These are phyloP conservation scores for Lasioglossum malachurum DNA, from an alignment of 2,888 invertebrate species.

Conservation along the genomic window DNA sequence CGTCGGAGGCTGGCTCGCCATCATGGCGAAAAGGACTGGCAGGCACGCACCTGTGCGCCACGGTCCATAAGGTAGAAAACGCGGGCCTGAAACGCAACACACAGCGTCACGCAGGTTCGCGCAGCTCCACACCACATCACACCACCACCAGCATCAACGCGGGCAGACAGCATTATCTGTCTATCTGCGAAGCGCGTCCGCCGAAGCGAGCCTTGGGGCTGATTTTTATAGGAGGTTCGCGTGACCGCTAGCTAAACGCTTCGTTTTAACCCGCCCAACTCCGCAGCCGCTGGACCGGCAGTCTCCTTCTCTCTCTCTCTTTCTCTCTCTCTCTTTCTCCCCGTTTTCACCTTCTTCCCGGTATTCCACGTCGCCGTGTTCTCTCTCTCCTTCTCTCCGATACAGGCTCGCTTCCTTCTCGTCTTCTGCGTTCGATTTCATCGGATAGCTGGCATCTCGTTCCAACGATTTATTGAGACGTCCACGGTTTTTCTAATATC, in stretches of 20 bases:
- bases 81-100: conserved; percentile 7
- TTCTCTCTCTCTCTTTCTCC: conserved; percentile 49
- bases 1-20: conserved; percentile 37
- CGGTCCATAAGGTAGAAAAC: conserved; percentile 50
- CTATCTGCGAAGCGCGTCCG: conserved; percentile 67
- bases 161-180: conserved; percentile 70
- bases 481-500: conserved; percentile 18
- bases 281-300: conserved; percentile 15
- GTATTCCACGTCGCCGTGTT: conserved; percentile 5
- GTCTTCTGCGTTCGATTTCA: not conserved
- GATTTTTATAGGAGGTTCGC: conserved; percentile 81
- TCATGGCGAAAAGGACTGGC: conserved; percentile 55
- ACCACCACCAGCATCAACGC: not conserved
- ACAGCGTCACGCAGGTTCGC: conserved; percentile 23
- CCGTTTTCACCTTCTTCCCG: conserved; percentile 47
- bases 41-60: conserved; percentile 74
- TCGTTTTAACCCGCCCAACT: conserved; percentile 75
- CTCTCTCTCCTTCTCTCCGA: not conserved
- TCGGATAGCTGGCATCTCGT: conserved; percentile 15
- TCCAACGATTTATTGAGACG: conserved; percentile 43
- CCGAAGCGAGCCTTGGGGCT: conserved; percentile 62
- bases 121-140: conserved; percentile 23
- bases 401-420: conserved; percentile 1
- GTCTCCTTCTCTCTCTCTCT: conserved; percentile 31
- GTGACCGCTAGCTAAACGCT: conserved; percentile 82